Conservation (phyloP, 2,888 invertebrate species). For the Creontiades dilutus region DNA sequence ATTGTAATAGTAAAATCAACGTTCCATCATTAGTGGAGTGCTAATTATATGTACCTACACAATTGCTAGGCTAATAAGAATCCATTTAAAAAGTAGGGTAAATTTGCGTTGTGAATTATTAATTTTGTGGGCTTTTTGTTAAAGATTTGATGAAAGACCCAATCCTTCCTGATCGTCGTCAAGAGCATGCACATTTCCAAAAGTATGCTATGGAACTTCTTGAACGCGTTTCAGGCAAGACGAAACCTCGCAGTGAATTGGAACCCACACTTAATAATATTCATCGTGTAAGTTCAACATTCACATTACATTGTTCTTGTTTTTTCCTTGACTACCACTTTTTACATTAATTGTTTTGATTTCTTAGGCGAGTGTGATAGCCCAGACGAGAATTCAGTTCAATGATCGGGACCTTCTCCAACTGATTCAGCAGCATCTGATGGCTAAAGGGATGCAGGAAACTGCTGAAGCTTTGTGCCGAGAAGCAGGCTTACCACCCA, state of each 20-base stretch:
- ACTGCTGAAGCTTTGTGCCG: constrained; percentile 87
- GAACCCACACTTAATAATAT: constrained; percentile 94
- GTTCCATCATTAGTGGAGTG: no score
- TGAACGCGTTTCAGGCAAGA: constrained; percentile 93
- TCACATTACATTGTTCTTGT: background rate
- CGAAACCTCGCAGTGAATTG: constrained; percentile 89
- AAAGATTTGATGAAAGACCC: constrained; percentile 96
- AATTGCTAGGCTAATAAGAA: no score
- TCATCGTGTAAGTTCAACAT: constrained; percentile 84
- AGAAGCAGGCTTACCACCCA: constrained; percentile 86
- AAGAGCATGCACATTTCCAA: constrained; percentile 97
- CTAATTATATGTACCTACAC: no score
- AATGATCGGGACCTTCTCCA: constrained; percentile 95
- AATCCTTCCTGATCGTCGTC: constrained; percentile 96
- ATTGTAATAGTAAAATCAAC: no score
- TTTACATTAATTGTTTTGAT: background rate
- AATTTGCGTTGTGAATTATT: background rate
- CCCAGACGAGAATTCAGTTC: constrained; percentile 96
- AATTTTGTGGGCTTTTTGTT: constrained; percentile 75
- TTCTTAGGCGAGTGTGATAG: constrained; percentile 92
- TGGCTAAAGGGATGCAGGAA: constrained; percentile 86
- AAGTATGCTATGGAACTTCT: constrained; percentile 94
- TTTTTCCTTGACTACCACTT: no score
- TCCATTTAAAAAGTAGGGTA: no score
- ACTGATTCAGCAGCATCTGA: constrained; percentile 92